Evolutionary conservation across 2,888 invertebrate genomes (phyloP).

Genomic region (Ochropleura leucogaster): DNA sequence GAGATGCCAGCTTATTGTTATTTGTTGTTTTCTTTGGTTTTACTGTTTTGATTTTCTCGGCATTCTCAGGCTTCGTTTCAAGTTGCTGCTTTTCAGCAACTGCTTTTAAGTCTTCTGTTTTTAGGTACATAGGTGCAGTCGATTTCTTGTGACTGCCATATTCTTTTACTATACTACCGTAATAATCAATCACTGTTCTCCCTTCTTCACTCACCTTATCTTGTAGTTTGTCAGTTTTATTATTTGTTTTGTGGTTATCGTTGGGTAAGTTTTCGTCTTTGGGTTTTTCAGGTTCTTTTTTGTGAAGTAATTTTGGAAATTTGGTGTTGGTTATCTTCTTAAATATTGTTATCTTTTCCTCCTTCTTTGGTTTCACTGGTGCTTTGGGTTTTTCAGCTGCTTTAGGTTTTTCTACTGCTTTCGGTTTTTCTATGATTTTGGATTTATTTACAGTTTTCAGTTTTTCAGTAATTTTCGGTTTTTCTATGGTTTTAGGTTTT

Average conservation of each 20-base stretch:
- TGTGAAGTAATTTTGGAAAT: conserved; percentile 82
- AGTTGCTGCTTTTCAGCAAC: conserved; percentile 89
- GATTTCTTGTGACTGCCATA: conserved; percentile 90
- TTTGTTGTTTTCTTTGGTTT: conserved; percentile 71
- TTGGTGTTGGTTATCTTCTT: conserved; percentile 86
- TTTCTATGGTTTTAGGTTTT: conserved; percentile 46
- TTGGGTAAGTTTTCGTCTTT: conserved; percentile 61
- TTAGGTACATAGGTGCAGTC: conserved; percentile 90
- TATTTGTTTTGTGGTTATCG: conserved; percentile 65
- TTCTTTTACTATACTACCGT: conserved; percentile 94
- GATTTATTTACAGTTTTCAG: conserved; percentile 68
- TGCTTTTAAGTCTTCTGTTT: conserved; percentile 91
- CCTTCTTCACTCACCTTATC: conserved; percentile 91
- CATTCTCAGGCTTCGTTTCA: conserved; percentile 73
- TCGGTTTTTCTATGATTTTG: conserved; percentile 68
- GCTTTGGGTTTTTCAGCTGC: conserved; percentile 67
- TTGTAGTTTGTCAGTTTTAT: conserved; percentile 73
- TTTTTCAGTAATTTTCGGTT: conserved; percentile 71
- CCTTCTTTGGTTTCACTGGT: conserved; percentile 77
- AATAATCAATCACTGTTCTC: conserved; percentile 94
- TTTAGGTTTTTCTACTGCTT: conserved; percentile 69
- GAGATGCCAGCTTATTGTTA: conserved; percentile 61
- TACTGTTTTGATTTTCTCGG: conserved; percentile 62
- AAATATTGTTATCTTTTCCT: conserved; percentile 82
- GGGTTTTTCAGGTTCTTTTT: conserved; percentile 79